phyloP scores from a whole-genome alignment of 2,113 vertebrate species.

The Crotalus tigris region DNA sequence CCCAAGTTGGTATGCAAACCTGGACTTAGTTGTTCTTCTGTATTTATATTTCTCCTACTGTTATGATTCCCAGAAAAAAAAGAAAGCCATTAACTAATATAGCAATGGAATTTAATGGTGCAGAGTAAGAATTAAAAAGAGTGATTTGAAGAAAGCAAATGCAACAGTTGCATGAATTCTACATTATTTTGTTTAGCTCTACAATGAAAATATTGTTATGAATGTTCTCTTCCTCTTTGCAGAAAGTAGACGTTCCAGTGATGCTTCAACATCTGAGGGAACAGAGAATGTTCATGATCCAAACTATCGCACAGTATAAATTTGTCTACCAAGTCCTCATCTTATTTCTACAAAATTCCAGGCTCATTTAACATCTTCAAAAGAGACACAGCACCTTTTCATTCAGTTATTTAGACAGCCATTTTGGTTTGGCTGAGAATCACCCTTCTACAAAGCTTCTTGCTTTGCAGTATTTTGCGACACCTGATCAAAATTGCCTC shows the following conservation, averaged over 20 bases:
- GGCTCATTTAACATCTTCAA: conserved; percentile 80
- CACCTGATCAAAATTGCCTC: conserved; percentile 42
- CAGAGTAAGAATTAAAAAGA: background rate
- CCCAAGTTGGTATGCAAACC: background rate
- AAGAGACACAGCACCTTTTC: background rate
- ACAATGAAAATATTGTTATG: background rate
- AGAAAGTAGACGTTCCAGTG: conserved; percentile 88
- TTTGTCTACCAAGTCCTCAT: conserved; percentile 95
- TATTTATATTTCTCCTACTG: background rate
- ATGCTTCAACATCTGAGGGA: conserved; percentile 88
- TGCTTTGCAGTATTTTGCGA: background rate
- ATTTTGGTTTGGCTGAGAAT: conserved; percentile 33
- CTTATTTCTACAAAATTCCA: conserved; percentile 90
- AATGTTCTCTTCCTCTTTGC: conserved; percentile 44
- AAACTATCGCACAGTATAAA: conserved; percentile 93
- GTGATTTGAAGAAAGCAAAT: background rate
- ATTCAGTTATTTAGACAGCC: conserved; percentile 10
- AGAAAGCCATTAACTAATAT: background rate
- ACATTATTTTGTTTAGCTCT: background rate
- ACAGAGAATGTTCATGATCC: conserved; percentile 93
- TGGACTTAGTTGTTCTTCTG: background rate
- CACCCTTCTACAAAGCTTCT: conserved; percentile 38
- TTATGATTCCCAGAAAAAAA: background rate
- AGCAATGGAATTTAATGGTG: background rate
- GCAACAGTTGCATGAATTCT: background rate